Evolutionary conservation across 2,797 vertebrate species (phyloP), one percentile per base, ranked within the genome.

Genomic region (Leptatherina wallacei): DNA sequence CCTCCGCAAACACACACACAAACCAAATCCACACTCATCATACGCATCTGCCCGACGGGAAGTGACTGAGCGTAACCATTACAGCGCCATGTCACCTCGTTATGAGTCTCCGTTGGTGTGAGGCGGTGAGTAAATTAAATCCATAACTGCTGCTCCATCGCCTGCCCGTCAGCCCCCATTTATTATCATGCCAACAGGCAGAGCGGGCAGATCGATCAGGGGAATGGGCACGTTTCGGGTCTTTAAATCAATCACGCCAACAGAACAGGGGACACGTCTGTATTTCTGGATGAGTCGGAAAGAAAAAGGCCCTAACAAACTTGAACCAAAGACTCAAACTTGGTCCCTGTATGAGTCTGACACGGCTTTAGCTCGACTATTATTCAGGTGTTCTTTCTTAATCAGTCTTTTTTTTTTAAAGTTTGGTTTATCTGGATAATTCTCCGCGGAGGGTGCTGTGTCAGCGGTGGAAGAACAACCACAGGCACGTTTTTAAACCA

Each of bases 81-180:
- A 90, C 82, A 66, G 80, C 68, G 6, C 65, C 2, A 74, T 83
- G 88, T 88, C 90, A 89, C 88, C 87, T 86, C 83, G 83, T 91
- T 90, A 88, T 92, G 90, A 87, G 90, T 93, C 92, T 92, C 86
- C 87, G 89, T 90, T 90, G 87, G 61, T 55, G 77, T 55, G 83
- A 88, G 82, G 77, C 56, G 72, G 71, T 4, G 52, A 74, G 65
- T 82, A 89, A 93, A 93, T 92, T 88, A 93, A 93, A 89, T 82
- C 85, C 80, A 88, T 91, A 93, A 91, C 88, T 59, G 81, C 90
- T 70, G 78, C 83, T 92, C 81, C 58, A 79, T 93, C 89, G 91
- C 72, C 73, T 36, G 67, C 80, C 69, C 40, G 58, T 91, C 85
- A 86, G 57, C 82, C 62, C 77, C 84, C 85, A 88, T 94, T 93